Conservation (phyloP, 2,113 vertebrate species). For the Geococcyx californianus region DNA sequence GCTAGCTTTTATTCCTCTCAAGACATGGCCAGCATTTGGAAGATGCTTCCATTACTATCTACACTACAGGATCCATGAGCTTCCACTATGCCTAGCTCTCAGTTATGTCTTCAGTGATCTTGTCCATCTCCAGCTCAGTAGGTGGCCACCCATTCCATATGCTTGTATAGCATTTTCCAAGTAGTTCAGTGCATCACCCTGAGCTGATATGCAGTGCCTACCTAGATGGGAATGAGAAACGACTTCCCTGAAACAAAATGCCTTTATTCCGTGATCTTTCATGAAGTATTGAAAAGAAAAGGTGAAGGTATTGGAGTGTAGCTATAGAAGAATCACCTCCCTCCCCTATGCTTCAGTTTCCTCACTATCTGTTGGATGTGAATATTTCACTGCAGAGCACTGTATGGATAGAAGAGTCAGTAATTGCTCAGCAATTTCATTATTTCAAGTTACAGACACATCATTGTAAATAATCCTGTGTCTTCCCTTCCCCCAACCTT, state of each 20-base stretch:
- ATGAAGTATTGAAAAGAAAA: background rate
- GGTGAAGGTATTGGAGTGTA: background rate
- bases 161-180: background rate
- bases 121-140: background rate
- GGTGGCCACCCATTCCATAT: background rate
- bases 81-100: background rate
- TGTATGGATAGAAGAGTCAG: background rate
- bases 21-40: background rate
- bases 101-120: background rate
- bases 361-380: background rate
- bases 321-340: background rate
- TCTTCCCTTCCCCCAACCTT: background rate
- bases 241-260: background rate
- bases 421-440: background rate
- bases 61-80: background rate
- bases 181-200: background rate
- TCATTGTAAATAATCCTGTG: background rate
- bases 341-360: background rate
- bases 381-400: background rate
- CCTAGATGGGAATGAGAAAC: background rate
- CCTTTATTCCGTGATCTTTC: background rate
- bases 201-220: background rate
- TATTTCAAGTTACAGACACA: background rate
- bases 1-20: background rate
- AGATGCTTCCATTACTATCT: background rate